Base-by-base conservation (phyloP, 2,797 vertebrate species). In the Liasis olivaceus region DNA sequence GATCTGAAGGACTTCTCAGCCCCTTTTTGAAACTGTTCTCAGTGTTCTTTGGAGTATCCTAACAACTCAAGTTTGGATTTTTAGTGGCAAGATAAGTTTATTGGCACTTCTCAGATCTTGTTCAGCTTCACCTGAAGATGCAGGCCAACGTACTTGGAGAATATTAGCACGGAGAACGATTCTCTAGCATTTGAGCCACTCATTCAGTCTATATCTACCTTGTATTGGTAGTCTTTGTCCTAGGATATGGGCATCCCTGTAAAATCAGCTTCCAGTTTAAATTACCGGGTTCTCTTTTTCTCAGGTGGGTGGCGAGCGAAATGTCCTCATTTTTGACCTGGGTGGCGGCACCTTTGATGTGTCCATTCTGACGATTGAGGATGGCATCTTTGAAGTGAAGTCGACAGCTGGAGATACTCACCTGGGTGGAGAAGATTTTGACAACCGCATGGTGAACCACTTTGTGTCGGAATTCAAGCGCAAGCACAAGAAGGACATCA, bases 291-390 rank as follows among this genome's bases (percentile, higher is more conserved):
- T 85, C 2, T 63, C 14, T 1, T 3, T 0, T 54, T 63, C 93
- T 2, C 47, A 97, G 96, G 96, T 97, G 17, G 96, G 96, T 5
- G 93, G 98, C 13, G 98, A 98, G 92, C 97, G 98, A 88, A 98
- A 99, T 0, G 98, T 99, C 20, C 98, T 99, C 13, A 99, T 99
- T 94, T 99, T 99, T 56, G 98, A 99, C 93, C 97, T 99, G 88
- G 98, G 98, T 5, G 98, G 98, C 2, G 98, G 98, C 88, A 99
- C 98, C 22, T 99, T 99, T 4, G 98, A 99, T 1, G 98, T 99
- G 47, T 99, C 98, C 63, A 98, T 99, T 93, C 96, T 99, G 94
- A 99, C 98, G 64, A 99, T 99, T 8, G 98, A 98, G 81, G 98
- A 98, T 90, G 98, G 98, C 0, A 99, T 99, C 91, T 99, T 99